Evolutionary conservation across 2,113 vertebrate genomes (phyloP), one percentile per base, ranked within the genome.

Genomic region (Zeus faber): DNA sequence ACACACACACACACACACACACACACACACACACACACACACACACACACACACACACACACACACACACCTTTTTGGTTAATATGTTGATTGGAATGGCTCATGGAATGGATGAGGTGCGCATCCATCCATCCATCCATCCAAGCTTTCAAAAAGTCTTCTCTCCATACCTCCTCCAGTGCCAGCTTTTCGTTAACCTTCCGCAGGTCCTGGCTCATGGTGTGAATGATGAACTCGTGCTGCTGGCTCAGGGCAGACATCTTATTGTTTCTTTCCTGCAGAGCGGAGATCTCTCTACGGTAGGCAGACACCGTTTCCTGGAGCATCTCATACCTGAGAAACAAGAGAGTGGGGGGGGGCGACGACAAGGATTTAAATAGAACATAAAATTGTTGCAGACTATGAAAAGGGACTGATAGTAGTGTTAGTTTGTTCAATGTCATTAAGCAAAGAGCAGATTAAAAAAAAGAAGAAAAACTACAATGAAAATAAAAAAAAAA

Each of bases 161-260:
- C n/a, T n/a, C n/a, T n/a, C n/a, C n/a, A n/a, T 31, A 99, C 96
- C 91, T 99, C 94, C 20, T 92, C 91, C 49, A 97, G 78, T 1
- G 93, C 92, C 27, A 95, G 85, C 56, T 96, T 98, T 64, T 97
- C 96, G 40, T 87, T 96, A 17, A 91, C 88, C 72, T 91, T 92
- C 43, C 92, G 87, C 63, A 99, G 78, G 69, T 99, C 96, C n/a
- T 97, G 95, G 3, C 90, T 95, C 91, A 98, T 91, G 0, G 93
- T 96, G 66, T 94, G 91, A 62, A 98, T 96, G 54, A 94, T 92
- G 77, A 94, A 91, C 58, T 99, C 96, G 3, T 98, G 93, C 25
- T 87, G 91, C 47, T 97, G 95, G 6, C 89, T 86, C 0, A 90
- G 93, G 0, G 91, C 88, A 4, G 91, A 81, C 70, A 96, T 91